Base-by-base conservation (phyloP, 1,140 invertebrate genomes). In the Rhyzopertha dominica region DNA sequence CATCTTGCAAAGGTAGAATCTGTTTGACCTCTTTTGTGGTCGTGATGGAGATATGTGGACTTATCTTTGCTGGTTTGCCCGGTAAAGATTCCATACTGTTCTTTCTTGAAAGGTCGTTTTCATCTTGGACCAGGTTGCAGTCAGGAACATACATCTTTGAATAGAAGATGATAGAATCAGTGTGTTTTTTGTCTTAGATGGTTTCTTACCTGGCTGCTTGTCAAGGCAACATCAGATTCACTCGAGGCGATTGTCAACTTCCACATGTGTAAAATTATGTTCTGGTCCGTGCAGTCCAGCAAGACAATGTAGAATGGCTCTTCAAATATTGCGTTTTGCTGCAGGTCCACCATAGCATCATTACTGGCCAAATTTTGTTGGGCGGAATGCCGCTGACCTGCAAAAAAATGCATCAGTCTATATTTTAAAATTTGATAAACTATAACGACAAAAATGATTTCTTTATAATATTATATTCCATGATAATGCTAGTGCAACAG, bases 181-280 rank as follows among this genome's bases (percentile, higher is more conserved):
- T 77, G 47, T 88, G 84, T 7, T 7, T 7, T 26, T 26, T 26
- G 7, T n/a, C n/a, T 26, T 8, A 26, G 24, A 26, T 26, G 24
- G n/a, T 10, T 13, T 32, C 30, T 7, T 26, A 26, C 24, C 14
- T 9, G 14, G 16, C 23, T 42, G n/a, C 59, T 59, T 0, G 63
- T 63, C 22, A 67, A 26, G 10, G 59, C 47, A 23, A 57, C 32
- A 47, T 67, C 65, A 9, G 44, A 48, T 47, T 67, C 65, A 19
- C 57, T 66, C 0, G 90, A 95, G 0, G 90, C 85, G 41, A 96
- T 93, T 0, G 88, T 83, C 8, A 98, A 74, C 59, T 87, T 79
- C 94, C 94, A 98, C 88, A 95, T 96, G 58, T 97, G 93, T 4
- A 96, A 80, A 1, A 88, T 85, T n/a, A 87, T 92, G 3, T 85